These are phyloP conservation scores for Parnassius mnemosyne DNA, from an alignment of 2,888 invertebrate species.

Conservation along the genomic window DNA sequence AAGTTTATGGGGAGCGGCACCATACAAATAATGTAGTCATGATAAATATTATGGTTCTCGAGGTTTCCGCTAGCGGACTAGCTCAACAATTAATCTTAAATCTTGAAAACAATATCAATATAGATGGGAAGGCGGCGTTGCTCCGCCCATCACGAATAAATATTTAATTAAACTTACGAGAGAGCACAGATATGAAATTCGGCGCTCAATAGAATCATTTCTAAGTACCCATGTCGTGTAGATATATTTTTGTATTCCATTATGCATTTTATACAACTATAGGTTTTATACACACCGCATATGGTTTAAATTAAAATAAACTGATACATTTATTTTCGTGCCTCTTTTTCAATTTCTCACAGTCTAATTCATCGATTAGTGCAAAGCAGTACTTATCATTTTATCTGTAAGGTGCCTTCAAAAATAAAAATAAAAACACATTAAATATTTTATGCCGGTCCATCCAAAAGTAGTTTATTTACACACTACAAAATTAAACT, in stretches of 20 bases:
- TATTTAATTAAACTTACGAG: slow-evolving; percentile 77
- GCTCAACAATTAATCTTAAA: slow-evolving; percentile 56
- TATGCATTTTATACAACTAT: not conserved
- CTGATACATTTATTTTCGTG: not conserved
- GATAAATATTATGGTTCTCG: not conserved
- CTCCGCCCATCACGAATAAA: slow-evolving; percentile 74
- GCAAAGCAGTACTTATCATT: not conserved
- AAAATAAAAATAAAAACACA: too few species aligned
- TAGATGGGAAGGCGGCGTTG: slow-evolving; percentile 59
- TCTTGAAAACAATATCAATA: slow-evolving; percentile 77
- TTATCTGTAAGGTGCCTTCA: not conserved
- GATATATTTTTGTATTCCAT: slow-evolving; percentile 22
- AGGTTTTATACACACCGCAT: not conserved
- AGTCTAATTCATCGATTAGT: slow-evolving; percentile 9
- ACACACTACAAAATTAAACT: too few species aligned
- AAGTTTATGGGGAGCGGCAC: too few species aligned
- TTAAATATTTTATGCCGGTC: too few species aligned
- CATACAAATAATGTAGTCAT: too few species aligned
- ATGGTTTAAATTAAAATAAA: not conserved
- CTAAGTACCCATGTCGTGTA: slow-evolving; percentile 23
- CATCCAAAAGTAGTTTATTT: too few species aligned
- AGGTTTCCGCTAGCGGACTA: slow-evolving; percentile 35
- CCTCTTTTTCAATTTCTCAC: slow-evolving; percentile 22
- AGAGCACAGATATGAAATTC: slow-evolving; percentile 54
- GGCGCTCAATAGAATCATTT: slow-evolving; percentile 33